Evolutionary conservation across 2,888 invertebrate genomes (phyloP), one percentile per base, ranked within the genome.

Genomic region (Caradrina kadenii): DNA sequence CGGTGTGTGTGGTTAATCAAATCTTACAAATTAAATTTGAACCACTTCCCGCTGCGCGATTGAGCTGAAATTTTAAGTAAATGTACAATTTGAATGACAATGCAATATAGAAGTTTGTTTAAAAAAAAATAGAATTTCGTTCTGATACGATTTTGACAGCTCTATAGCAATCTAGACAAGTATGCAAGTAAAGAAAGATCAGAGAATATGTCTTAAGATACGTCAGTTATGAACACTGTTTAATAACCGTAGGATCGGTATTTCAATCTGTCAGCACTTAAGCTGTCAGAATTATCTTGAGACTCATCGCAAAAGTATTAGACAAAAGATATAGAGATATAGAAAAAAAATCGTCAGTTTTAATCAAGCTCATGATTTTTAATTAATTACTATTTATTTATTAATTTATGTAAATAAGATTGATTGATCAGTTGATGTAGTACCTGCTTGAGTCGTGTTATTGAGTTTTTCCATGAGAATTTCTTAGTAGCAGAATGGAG

Each of bases 211-310:
- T 45, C 31, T n/a, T 11, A 17, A 66, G 31, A 66, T 42, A 61
- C 45, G n/a, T 26, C 26, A 26, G 26, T 53, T 45, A 35, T 11
- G 3, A 48, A 45, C 15, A 53, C 21, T 35, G 48, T 48, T 63
- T 10, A 21, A 21, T 35, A 35, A 31, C 19, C 11, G 17, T 21
- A 22, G 11, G n/a, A 52, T 66, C 21, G 15, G 21, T 31, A 63
- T 48, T 35, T 48, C n/a, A 21, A 31, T 21, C 53, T 48, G 31
- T 67, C 19, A 64, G 35, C 64, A 67, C n/a, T 35, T 19, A n/a
- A 2, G 8, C 19, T 35, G 35, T 35, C 45, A 53, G 13, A 35
- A 22, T 19, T 21, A 53, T 66, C 45, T 48, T 45, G 22, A 21
- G 4, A 45, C 52, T 63, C 31, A 45, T 66, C 52, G 52, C 21